Percentiles rank a stretch among this genome's conserved stretches.
Conservation (phyloP, 1,140 invertebrate genomes). For the Hyphantria cunea region DNA sequence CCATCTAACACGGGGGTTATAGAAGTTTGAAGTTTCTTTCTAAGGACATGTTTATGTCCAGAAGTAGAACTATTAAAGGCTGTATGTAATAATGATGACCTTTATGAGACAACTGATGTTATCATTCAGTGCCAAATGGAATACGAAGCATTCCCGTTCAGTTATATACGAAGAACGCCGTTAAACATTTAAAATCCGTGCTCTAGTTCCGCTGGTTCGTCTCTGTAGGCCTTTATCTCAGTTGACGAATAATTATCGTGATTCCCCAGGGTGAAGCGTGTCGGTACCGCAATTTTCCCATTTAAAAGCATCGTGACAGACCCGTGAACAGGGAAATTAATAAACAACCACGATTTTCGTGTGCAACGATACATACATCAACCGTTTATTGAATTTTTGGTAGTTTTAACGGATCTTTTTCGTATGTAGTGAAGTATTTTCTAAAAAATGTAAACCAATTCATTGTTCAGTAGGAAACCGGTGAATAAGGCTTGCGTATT, state of each 20-base stretch:
- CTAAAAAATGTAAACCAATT: neutral
- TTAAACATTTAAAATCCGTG: neutral
- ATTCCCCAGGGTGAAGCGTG: conserved; percentile 9
- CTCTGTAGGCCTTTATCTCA: neutral
- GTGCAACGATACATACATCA: conserved; percentile 17
- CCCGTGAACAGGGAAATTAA: conserved; percentile 18
- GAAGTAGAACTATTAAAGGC: too few species aligned
- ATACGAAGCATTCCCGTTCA: neutral
- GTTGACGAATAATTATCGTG: conserved; percentile 7
- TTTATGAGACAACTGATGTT: too few species aligned
- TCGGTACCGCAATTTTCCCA: conserved; percentile 15
- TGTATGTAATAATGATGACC: too few species aligned
- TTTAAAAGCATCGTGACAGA: conserved; percentile 15
- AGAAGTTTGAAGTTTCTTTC: too few species aligned
- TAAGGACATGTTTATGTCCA: too few species aligned
- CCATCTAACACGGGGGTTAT: too few species aligned
- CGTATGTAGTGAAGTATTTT: neutral
- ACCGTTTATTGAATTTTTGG: conserved; percentile 8
- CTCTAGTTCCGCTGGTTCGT: neutral
- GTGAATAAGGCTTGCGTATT: neutral
- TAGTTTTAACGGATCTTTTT: conserved; percentile 1
- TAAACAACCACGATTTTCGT: conserved; percentile 13
- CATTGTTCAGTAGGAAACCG: neutral
- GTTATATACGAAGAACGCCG: neutral
- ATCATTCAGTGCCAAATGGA: too few species aligned